Base-by-base conservation (phyloP, 2,888 invertebrate genomes). In the Molorchus minor region DNA sequence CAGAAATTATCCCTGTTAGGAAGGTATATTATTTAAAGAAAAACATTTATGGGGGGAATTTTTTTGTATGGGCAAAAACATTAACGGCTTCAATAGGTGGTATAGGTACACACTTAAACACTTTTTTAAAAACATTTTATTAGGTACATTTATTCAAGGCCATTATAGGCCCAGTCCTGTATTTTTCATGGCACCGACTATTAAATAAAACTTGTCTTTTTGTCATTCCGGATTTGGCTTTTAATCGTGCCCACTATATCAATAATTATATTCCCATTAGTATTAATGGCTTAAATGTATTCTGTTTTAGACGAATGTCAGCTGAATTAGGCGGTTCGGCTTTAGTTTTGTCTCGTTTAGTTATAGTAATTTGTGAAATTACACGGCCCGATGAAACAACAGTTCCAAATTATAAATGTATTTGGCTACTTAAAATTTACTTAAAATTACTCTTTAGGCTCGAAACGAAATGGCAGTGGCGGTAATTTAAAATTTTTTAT, bases 261-360 rank as follows among this genome's bases (percentile, higher is more conserved):
- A 53, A 63, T 64, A 66, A 71, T 71, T 71, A 71, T 69, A 69
- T 56, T 68, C 58, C 62, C 71, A 71, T 71, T 69, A 70, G 70
- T 66, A 71, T 70, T 71, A 70, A 71, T 69, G 71, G 65, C 62
- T 67, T 70, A 68, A 70, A 67, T 69, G 65, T 68, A 67, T 69
- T 70, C 68, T 70, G 67, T 69, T 69, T 67, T 61, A 67, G 65
- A 69, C 64, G 69, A 69, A 67, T 71, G 65, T 57, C 66, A 56
- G 61, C 56, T 56, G 59, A 64, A 69, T 68, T 68, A 68, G 56
- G 58, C 56, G 60, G 61, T 57, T 52, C 25, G 61, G 43, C 33
- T 58, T 58, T 68, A 65, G 65, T 67, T 68, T 68, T 62, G 58
- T 70, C 67, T 61, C 62, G 63, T 70, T 69, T 64, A 68, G 64